Conservation (phyloP, 1,140 invertebrate species). For the Rhopalosiphum padi region DNA sequence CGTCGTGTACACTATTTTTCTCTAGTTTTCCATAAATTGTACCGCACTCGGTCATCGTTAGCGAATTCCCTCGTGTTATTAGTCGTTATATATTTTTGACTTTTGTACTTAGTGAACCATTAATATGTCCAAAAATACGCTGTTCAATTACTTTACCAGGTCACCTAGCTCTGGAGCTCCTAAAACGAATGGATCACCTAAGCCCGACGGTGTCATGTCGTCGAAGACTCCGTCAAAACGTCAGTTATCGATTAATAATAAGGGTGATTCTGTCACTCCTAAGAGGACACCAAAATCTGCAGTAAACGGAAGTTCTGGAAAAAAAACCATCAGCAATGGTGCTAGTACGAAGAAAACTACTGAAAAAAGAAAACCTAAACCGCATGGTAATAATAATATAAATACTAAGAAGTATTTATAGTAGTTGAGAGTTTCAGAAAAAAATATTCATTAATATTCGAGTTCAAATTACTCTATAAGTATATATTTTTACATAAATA, state of each 20-base stretch:
- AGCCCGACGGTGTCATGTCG: background rate
- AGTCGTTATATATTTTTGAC: background rate
- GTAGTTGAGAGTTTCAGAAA: background rate
- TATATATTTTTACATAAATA: background rate
- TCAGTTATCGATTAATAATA: background rate
- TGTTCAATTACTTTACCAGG: conserved; percentile 61
- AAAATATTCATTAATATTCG: too few species aligned
- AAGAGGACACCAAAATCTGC: conserved; percentile 15
- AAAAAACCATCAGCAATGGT: background rate
- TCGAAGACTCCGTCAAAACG: conserved; percentile 53
- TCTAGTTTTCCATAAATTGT: background rate
- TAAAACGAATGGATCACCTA: conserved; percentile 10
- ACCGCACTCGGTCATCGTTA: background rate
- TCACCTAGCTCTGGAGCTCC: conserved; percentile 45
- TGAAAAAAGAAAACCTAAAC: conserved; percentile 17
- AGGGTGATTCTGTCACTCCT: background rate
- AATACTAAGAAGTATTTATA: background rate
- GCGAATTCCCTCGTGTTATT: background rate
- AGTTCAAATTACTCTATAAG: background rate
- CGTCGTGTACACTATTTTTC: background rate
- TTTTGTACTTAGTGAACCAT: background rate
- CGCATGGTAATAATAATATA: background rate
- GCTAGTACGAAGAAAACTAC: conserved; percentile 35
- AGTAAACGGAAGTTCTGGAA: conserved; percentile 36
- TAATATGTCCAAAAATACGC: conserved; percentile 60